Conservation (phyloP, 2,888 invertebrate species). For the Tricholauxania praeusta region DNA sequence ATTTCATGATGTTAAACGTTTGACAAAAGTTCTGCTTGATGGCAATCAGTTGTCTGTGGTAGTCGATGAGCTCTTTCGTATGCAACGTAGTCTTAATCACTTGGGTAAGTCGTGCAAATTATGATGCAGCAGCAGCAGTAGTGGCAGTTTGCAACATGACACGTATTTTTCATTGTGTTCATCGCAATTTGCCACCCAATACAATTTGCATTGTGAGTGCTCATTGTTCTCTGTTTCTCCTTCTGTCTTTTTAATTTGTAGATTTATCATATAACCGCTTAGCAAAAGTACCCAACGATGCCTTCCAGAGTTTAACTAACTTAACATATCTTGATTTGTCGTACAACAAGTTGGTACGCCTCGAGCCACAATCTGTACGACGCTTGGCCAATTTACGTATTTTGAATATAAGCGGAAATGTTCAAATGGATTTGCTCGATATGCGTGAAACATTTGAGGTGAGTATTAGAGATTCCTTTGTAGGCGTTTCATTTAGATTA, state of each 20-base stretch:
- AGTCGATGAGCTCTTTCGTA: conserved; percentile 77
- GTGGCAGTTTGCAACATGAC: background rate
- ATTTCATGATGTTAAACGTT: conserved; percentile 76
- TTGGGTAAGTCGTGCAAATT: conserved; percentile 59
- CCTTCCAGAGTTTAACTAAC: conserved; percentile 79
- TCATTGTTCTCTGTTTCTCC: no score
- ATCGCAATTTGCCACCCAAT: no score
- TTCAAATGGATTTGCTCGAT: conserved; percentile 65
- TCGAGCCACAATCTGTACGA: conserved; percentile 72
- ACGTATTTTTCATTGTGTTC: background rate
- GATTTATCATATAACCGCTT: conserved; percentile 80
- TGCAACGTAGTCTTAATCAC: conserved; percentile 66
- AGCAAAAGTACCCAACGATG: conserved; percentile 79
- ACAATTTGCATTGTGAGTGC: no score
- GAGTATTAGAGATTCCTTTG: conserved; percentile 35
- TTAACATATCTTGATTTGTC: conserved; percentile 80
- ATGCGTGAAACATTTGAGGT: conserved; percentile 67
- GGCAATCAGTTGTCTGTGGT: conserved; percentile 83
- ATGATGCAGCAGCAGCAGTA: background rate
- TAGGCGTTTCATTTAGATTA: no score
- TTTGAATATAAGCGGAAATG: conserved; percentile 79
- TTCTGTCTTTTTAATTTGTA: conserved; percentile 43
- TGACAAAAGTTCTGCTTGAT: conserved; percentile 76
- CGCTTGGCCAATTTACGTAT: conserved; percentile 70
- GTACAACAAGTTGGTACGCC: conserved; percentile 79